Evolutionary conservation across 2,888 invertebrate genomes (phyloP).

Genomic region (Tachina fera): DNA sequence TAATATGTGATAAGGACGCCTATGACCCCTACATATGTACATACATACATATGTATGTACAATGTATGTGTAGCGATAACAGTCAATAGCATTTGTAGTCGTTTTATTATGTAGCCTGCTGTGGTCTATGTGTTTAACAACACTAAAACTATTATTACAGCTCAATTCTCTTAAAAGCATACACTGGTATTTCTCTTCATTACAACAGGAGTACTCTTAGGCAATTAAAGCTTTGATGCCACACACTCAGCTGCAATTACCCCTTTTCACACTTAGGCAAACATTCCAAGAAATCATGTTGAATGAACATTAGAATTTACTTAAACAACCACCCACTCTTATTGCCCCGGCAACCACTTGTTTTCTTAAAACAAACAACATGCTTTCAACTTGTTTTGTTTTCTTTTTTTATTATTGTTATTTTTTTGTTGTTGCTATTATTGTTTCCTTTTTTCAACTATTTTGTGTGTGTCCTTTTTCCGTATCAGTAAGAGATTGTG

Average conservation of each 20-base stretch:
- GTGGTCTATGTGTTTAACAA: too few species aligned
- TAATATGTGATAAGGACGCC: too few species aligned
- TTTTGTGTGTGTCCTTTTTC: slow-evolving; percentile 50
- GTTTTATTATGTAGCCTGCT: too few species aligned
- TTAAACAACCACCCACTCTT: slow-evolving; percentile 63
- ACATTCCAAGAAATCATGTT: slow-evolving; percentile 48
- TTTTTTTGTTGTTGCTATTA: slow-evolving; percentile 28
- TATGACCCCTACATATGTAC: too few species aligned
- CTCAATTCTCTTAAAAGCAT: slow-evolving; percentile 17
- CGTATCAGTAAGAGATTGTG: background rate
- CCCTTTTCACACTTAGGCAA: slow-evolving; percentile 47
- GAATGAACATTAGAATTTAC: slow-evolving; percentile 61
- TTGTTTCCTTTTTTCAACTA: slow-evolving; percentile 7
- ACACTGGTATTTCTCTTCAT: background rate
- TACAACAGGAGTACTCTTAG: background rate
- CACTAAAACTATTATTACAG: slow-evolving; percentile 12
- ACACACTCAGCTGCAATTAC: slow-evolving; percentile 1
- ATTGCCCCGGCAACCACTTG: slow-evolving; percentile 81
- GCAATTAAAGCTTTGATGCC: background rate
- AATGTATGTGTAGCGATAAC: too few species aligned
- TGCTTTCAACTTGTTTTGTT: slow-evolving; percentile 59
- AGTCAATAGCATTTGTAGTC: too few species aligned
- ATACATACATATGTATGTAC: too few species aligned
- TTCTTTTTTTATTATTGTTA: slow-evolving; percentile 46
- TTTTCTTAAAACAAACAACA: slow-evolving; percentile 80